Percentiles rank a stretch among this genome's conserved stretches.
Conservation (phyloP, 2,113 vertebrate genomes). For the Zosterops hypoxanthus region DNA sequence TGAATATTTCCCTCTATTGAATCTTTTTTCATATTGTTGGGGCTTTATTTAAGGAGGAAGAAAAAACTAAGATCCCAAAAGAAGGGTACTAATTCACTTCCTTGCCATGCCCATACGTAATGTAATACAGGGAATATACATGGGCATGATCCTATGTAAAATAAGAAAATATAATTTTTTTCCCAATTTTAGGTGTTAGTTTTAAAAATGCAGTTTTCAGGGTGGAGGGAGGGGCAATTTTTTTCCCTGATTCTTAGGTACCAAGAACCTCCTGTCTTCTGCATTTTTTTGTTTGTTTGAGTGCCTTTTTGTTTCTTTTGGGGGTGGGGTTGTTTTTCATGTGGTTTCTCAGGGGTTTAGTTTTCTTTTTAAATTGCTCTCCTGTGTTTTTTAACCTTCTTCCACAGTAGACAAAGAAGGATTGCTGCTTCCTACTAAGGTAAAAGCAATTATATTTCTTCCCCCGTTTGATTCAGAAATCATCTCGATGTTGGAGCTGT, state of each 20-base stretch:
- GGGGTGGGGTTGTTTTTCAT: background rate
- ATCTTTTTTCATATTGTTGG: background rate
- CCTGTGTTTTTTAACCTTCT: background rate
- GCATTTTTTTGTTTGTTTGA: background rate
- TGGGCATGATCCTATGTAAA: background rate
- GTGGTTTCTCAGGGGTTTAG: accelerated
- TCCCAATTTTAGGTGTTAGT: background rate
- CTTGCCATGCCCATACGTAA: background rate
- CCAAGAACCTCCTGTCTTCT: background rate
- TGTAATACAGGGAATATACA: background rate
- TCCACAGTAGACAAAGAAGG: background rate
- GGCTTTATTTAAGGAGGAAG: background rate
- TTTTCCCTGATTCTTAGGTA: background rate
- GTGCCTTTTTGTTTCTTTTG: background rate
- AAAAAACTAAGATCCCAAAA: background rate
- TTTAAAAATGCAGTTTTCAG: background rate
- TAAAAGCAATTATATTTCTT: background rate
- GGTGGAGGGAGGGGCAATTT: too few relatives aligned
- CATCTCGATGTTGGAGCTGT: conserved; percentile 1
- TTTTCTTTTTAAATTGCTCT: background rate
- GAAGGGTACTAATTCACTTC: background rate
- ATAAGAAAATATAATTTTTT: background rate
- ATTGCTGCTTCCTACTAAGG: background rate
- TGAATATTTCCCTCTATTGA: background rate
- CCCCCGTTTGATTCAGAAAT: background rate